phyloP scores from a whole-genome alignment of 2,888 invertebrate species.

The Plagiodera versicolora region DNA sequence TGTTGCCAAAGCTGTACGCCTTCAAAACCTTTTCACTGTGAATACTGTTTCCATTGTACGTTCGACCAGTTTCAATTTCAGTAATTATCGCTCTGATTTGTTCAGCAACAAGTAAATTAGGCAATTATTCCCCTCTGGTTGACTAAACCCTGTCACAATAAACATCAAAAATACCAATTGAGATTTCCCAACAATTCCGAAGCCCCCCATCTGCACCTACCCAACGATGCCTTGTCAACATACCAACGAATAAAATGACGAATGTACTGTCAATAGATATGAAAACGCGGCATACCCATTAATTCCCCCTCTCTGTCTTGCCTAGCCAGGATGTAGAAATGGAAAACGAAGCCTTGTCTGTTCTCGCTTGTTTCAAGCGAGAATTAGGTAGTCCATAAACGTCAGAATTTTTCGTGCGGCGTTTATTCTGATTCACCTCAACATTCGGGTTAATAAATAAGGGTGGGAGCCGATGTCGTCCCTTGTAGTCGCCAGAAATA shows the following conservation, averaged over 20 bases:
- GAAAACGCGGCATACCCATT: constrained; percentile 11
- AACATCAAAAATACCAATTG: not conserved
- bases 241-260: constrained; percentile 41
- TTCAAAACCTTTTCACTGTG: too few relatives aligned
- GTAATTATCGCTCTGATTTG: not conserved
- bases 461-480: constrained; percentile 48
- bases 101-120: not conserved
- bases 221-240: constrained; percentile 45
- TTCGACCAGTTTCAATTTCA: not conserved
- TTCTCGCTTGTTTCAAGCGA: constrained; percentile 39
- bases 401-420: constrained; percentile 43
- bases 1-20: too few relatives aligned
- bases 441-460: constrained; percentile 52
- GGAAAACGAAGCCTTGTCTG: constrained; percentile 9
- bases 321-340: constrained; percentile 2
- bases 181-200: not conserved
- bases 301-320: constrained; percentile 1
- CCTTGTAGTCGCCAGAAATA: constrained; percentile 36
- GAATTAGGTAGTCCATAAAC: constrained; percentile 52
- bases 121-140: not conserved
- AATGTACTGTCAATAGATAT: constrained; percentile 41
- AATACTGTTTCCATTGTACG: too few relatives aligned
- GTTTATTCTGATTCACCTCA: constrained; percentile 48
- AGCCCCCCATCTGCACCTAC: constrained; percentile 25
- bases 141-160: not conserved